Evolutionary conservation across 1,140 invertebrate species (phyloP), one percentile per base, ranked within the genome.

Genomic region (Papilio polyxenes): DNA sequence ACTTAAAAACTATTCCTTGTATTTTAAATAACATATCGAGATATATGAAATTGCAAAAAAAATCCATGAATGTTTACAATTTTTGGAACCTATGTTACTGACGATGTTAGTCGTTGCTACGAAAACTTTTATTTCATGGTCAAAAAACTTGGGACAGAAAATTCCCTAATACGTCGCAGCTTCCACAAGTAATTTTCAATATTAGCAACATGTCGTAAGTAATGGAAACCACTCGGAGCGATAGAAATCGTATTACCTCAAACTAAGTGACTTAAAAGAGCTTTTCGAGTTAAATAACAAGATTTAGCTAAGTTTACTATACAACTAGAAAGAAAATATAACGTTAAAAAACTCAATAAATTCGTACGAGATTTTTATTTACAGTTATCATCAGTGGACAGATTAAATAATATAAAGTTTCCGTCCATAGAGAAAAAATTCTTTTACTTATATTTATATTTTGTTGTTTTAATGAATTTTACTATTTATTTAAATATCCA

Each of bases 151-250:
- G 4, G 23, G 20, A 77, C 7, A 53, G 49, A 77, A 51, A 23
- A 9, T 75, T 53, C 31, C 3, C 49, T 13, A 53, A 77, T 77
- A 76, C 75, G 17, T 76, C 48, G 44, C 44, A 75, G 75, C 75
- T 77, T 56, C 56, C 49, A 53, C 75, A 77, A 77, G 75, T 77
- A 77, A 77, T 77, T 77, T 77, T 77, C 75, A 77, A 77, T 77
- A 77, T 77, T 77, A 48, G 48, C 75, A 77, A 77, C 44, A 77
- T 77, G 20, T 77, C 20, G 75, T 77, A 53, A 49, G 75, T 77
- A 77, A 77, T 77, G 75, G 75, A 77, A 77, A 77, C 75, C 75
- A 77, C 75, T 77, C 75, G 37, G 75, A 77, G 6, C 75, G 44
- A 23, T 53, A 49, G 44, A 56, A 77, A 77, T 77, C 53, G 44